These are phyloP conservation scores for Neodiprion fabricii DNA, from an alignment of 1,140 invertebrate genomes.

Conservation along the genomic window DNA sequence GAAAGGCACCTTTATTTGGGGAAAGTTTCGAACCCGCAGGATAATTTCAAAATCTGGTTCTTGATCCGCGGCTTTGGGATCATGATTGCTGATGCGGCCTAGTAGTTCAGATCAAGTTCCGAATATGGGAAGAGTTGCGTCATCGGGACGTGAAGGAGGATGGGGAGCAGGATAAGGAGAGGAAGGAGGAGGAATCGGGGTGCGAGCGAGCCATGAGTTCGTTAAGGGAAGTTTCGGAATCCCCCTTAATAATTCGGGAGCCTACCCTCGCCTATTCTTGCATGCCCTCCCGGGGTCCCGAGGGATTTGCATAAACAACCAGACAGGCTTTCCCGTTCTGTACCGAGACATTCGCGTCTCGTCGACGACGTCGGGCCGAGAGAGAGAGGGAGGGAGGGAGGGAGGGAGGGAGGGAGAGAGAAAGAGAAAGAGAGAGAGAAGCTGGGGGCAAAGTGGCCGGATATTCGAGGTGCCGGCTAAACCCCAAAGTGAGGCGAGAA, in stretches of 20 bases:
- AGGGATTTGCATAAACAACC: conserved; percentile 7
- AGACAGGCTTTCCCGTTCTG: conserved; percentile 4
- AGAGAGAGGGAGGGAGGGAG: neutral
- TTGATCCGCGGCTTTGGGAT: too few relatives aligned
- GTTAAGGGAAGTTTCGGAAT: neutral
- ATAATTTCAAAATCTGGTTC: too few relatives aligned
- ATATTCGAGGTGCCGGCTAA: too few relatives aligned
- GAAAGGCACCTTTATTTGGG: too few relatives aligned
- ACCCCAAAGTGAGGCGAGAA: too few relatives aligned
- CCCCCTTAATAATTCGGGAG: too few relatives aligned
- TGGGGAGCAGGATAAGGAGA: neutral
- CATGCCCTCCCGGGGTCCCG: neutral
- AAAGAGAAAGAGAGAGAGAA: neutral
- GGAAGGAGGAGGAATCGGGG: neutral
- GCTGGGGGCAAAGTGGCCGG: too few relatives aligned
- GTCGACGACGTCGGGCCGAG: neutral
- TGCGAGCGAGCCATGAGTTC: neutral
- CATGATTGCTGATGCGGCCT: too few relatives aligned
- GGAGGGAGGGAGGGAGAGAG: neutral
- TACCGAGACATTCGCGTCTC: neutral
- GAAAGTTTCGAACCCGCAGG: too few relatives aligned
- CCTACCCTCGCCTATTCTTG: neutral
- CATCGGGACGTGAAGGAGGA: neutral
- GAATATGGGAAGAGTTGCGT: neutral
- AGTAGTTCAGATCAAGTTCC: too few relatives aligned